phyloP scores from a whole-genome alignment of 1,140 invertebrate species.

The Harlomillsia oculata region DNA sequence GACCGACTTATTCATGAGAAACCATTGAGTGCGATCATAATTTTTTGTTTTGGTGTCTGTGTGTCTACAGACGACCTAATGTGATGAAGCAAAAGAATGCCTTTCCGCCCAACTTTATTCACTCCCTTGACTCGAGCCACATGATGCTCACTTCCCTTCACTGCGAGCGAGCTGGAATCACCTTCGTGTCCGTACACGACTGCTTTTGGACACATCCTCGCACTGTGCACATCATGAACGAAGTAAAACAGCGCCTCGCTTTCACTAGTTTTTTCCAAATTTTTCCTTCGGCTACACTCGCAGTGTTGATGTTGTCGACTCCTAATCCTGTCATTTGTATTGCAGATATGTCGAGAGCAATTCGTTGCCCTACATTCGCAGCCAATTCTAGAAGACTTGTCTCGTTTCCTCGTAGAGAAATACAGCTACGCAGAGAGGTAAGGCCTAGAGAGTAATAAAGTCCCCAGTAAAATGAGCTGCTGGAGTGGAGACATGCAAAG shows the following conservation, averaged over 20 bases:
- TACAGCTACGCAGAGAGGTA: constrained; percentile 54
- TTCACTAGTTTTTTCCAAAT: constrained; percentile 6
- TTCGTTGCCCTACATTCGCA: constrained; percentile 88
- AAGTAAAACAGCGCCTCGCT: constrained; percentile 47
- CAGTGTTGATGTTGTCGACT: too few species aligned
- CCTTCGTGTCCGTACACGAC: constrained; percentile 96
- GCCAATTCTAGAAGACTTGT: constrained; percentile 83
- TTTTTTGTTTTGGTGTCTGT: constrained; percentile 18
- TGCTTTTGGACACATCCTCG: constrained; percentile 97
- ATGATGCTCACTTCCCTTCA: constrained; percentile 97
- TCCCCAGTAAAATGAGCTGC: background rate
- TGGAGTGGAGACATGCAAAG: background rate
- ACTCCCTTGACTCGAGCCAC: constrained; percentile 94
- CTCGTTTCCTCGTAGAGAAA: constrained; percentile 57
- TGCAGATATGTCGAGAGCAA: constrained; percentile 83
- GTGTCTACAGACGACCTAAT: constrained; percentile 61
- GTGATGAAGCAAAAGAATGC: constrained; percentile 91
- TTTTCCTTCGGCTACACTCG: too few species aligned
- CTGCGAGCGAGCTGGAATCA: constrained; percentile 68
- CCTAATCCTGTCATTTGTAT: constrained; percentile 19
- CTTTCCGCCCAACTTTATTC: constrained; percentile 98
- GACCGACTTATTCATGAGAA: background rate
- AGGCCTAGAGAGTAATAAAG: constrained; percentile 34
- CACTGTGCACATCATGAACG: constrained; percentile 80
- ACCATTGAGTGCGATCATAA: constrained; percentile 7